Percentiles rank a stretch among this genome's conserved stretches.
Conservation (phyloP, 1,140 invertebrate species). For the Brachionus paranguensis region DNA sequence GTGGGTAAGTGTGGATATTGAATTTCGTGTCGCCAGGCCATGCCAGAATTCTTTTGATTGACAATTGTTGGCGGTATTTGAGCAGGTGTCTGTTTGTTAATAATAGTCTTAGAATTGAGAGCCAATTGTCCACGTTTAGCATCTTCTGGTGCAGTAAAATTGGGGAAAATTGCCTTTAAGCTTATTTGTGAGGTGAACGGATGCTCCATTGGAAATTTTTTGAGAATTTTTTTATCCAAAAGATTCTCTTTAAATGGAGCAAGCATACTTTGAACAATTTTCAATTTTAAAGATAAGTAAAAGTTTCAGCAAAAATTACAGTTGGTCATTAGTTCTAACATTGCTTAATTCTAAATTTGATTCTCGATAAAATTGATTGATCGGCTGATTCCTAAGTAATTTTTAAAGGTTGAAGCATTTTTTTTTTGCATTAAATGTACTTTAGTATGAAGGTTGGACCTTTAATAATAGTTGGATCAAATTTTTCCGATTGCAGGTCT, state of each 20-base stretch:
- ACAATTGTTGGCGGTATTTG: conserved; percentile 1
- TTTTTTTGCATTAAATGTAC: background rate
- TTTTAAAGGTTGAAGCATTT: background rate
- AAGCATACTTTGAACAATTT: background rate
- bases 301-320: conserved; percentile 4
- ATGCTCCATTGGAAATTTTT: conserved; percentile 35
- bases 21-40: conserved; percentile 6
- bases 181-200: conserved; percentile 37
- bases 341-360: conserved; percentile 12
- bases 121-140: background rate
- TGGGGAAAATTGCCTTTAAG: conserved; percentile 16
- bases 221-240: conserved; percentile 16
- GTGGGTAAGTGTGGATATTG: background rate
- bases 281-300: background rate
- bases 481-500: conserved; percentile 1
- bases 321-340: conserved; percentile 35
- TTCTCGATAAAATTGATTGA: conserved; percentile 31
- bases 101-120: background rate
- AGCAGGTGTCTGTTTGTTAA: conserved; percentile 9
- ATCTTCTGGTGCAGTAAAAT: conserved; percentile 32
- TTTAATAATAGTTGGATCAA: conserved; percentile 26
- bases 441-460: conserved; percentile 3
- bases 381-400: conserved; percentile 21
- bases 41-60: conserved; percentile 21
- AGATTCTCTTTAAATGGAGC: conserved; percentile 33